Evolutionary conservation across 2,797 vertebrate species (phyloP).

Genomic region (Thripadectes ignobilis): DNA sequence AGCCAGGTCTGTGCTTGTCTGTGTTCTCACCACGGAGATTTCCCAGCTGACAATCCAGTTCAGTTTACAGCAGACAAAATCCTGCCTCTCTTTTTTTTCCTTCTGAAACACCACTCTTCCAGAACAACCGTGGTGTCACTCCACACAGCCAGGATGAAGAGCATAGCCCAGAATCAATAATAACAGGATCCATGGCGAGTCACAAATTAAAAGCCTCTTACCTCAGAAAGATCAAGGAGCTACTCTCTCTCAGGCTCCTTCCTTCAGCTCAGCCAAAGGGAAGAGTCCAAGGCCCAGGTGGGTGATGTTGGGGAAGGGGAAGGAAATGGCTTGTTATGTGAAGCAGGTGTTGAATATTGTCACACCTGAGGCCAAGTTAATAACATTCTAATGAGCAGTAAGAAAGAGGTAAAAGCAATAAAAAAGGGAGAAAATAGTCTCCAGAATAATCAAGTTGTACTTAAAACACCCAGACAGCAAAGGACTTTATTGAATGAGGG

Average conservation of each 20-base stretch:
- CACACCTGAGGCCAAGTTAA: background rate
- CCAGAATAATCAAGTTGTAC: background rate
- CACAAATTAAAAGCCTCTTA: constrained; percentile 27
- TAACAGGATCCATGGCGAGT: background rate
- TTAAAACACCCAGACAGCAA: background rate
- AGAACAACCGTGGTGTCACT: background rate
- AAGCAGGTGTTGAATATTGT: constrained; percentile 2
- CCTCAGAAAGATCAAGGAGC: background rate
- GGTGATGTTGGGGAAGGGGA: background rate
- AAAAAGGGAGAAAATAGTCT: constrained; percentile 19
- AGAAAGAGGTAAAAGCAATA: constrained; percentile 37
- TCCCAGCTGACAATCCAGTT: background rate
- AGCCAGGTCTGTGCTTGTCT: background rate
- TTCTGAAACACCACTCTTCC: background rate
- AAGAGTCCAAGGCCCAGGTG: background rate
- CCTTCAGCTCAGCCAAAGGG: background rate
- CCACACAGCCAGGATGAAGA: background rate
- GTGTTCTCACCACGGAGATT: background rate
- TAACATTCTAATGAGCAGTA: constrained; percentile 30
- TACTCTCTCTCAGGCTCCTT: background rate
- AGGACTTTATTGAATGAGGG: background rate
- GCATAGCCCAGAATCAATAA: background rate
- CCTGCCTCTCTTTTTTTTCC: background rate
- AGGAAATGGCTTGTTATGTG: background rate
- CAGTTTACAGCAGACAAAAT: background rate